Percentiles rank a stretch among this genome's conserved stretches.
Conservation (phyloP, 2,888 invertebrate genomes). For the Thereva nobilitata region DNA sequence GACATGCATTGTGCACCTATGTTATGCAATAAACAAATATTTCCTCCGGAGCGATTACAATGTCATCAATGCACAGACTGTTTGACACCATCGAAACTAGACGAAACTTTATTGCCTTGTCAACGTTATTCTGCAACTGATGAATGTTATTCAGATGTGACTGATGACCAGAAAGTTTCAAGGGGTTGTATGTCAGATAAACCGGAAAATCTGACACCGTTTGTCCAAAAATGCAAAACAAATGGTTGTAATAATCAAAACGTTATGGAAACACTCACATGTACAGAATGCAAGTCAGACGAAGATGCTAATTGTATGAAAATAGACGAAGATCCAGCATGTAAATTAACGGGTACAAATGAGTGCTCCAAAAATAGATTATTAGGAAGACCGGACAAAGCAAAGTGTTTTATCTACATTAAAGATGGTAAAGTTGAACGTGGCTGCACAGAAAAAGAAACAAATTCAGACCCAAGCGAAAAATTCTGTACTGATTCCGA, state of each 20-base stretch:
- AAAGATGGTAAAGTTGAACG: neutral
- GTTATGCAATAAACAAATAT: neutral
- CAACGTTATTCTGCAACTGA: neutral
- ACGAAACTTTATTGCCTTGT: neutral
- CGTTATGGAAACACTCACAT: neutral
- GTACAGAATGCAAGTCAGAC: neutral
- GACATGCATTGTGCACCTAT: no score
- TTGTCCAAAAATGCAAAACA: neutral
- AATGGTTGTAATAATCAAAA: neutral
- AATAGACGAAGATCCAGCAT: neutral
- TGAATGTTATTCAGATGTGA: neutral
- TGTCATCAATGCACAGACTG: slow-evolving; percentile 18
- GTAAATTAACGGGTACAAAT: no score
- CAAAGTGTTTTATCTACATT: neutral
- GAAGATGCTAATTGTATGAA: neutral
- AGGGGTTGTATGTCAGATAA: slow-evolving; percentile 49
- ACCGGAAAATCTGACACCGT: slow-evolving; percentile 40
- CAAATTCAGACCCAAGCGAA: neutral
- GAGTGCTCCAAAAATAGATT: neutral
- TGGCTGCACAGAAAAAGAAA: neutral
- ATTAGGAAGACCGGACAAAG: neutral
- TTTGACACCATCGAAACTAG: neutral
- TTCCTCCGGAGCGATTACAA: neutral
- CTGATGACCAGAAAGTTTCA: slow-evolving; percentile 45
- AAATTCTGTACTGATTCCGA: neutral